A percentile compares a stretch with the other conserved stretches of the same genome.
phyloP scores from a whole-genome alignment of 2,797 vertebrate genomes.

The Pangasius krempfi region DNA sequence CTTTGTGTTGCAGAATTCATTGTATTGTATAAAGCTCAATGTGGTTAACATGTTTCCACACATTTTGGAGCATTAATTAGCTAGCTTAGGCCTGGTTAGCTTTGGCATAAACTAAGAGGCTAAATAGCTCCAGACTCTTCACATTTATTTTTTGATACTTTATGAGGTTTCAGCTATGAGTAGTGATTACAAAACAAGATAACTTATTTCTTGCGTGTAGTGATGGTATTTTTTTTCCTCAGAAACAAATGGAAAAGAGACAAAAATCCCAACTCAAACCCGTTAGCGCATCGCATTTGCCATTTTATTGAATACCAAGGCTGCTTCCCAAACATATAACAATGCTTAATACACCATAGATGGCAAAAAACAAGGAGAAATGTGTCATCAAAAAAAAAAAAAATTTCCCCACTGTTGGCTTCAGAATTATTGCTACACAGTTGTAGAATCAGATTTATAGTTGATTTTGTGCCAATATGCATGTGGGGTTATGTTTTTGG shows the following conservation, averaged over 20 bases:
- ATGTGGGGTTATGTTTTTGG: background rate
- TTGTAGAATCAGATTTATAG: background rate
- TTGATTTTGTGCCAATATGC: background rate
- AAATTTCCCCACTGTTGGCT: background rate
- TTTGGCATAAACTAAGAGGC: background rate
- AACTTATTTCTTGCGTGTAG: background rate
- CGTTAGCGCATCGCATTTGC: background rate
- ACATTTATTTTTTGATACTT: background rate
- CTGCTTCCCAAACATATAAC: background rate
- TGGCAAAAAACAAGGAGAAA: background rate
- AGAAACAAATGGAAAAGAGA: background rate
- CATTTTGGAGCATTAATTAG: background rate
- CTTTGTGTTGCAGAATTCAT: background rate
- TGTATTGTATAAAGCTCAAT: background rate
- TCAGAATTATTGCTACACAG: background rate
- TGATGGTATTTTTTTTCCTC: background rate
- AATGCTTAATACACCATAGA: background rate
- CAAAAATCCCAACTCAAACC: background rate
- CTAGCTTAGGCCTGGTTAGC: background rate
- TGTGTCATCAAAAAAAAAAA: background rate
- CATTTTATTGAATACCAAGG: background rate
- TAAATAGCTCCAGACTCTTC: background rate
- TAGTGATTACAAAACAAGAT: background rate
- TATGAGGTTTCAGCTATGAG: background rate
- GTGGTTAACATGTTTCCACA: background rate